Evolutionary conservation across 2,888 invertebrate genomes (phyloP).

Genomic region (Leptogaster cylindrica): DNA sequence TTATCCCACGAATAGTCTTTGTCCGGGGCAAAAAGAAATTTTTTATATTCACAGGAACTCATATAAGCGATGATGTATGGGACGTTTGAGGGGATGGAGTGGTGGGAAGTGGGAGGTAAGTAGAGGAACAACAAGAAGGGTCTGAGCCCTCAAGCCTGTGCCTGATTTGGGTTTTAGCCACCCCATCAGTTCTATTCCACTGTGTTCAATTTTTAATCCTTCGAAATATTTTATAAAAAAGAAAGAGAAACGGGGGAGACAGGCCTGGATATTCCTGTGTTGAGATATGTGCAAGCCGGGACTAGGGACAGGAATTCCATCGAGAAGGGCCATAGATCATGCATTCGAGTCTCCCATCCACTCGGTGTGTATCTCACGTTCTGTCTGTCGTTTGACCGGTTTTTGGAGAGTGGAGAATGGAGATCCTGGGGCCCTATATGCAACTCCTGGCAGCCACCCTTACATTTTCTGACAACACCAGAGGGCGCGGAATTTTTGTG

Average conservation of each 20-base stretch:
- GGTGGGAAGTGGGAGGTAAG: too few species aligned
- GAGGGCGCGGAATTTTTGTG: conserved; percentile 45
- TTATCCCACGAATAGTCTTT: conserved; percentile 40
- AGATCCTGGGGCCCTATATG: conserved; percentile 22
- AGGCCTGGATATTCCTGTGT: conserved; percentile 15
- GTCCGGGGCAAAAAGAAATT: conserved; percentile 37
- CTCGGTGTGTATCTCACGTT: conserved; percentile 44
- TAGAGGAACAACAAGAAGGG: conserved; percentile 10
- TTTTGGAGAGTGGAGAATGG: conserved; percentile 11
- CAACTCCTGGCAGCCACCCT: background rate
- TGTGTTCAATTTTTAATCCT: conserved; percentile 48
- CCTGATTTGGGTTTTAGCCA: conserved; percentile 38
- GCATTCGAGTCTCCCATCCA: conserved; percentile 42
- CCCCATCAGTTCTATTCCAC: conserved; percentile 36
- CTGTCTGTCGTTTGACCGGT: conserved; percentile 40
- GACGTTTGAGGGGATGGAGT: background rate
- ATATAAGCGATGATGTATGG: conserved; percentile 40
- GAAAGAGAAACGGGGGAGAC: conserved; percentile 27
- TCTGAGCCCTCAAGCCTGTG: conserved; percentile 39
- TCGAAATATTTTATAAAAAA: conserved; percentile 48
- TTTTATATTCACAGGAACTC: conserved; percentile 39
- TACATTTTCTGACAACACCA: conserved; percentile 43
- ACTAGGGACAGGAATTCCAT: conserved; percentile 43
- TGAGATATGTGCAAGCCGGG: conserved; percentile 40
- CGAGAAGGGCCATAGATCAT: conserved; percentile 46